Conservation (phyloP, 2,113 vertebrate genomes). For the Anoplopoma fimbria region DNA sequence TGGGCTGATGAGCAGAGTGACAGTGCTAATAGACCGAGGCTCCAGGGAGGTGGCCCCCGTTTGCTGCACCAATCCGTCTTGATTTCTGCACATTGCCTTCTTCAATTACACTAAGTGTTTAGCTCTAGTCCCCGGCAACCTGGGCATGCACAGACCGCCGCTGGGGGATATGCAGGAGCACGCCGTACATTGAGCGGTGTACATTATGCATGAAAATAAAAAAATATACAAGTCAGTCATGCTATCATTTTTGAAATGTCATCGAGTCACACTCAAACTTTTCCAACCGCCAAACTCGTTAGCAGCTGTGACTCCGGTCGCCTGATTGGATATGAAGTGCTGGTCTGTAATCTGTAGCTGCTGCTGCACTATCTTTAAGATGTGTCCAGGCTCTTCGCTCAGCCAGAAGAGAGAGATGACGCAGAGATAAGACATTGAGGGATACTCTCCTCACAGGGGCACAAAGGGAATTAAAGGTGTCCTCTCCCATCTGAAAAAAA, state of each 20-base stretch:
- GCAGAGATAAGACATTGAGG: conserved; percentile 78
- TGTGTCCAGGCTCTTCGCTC: conserved; percentile 69
- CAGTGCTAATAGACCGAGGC: conserved; percentile 83
- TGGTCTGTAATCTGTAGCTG: conserved; percentile 57
- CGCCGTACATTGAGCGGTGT: conserved; percentile 25
- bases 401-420: conserved; percentile 71
- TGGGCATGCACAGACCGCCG: conserved; percentile 37
- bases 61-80: conserved; percentile 81
- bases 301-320: conserved; percentile 27
- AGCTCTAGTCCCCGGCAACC: conserved; percentile 67
- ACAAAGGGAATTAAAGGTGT: conserved; percentile 79
- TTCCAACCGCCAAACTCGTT: conserved; percentile 25
- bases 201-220: conserved; percentile 53
- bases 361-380: conserved; percentile 69
- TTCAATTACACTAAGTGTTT: conserved; percentile 82
- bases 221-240: conserved; percentile 37
- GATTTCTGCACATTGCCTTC: conserved; percentile 83
- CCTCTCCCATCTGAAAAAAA: conserved; percentile 68
- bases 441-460: conserved; percentile 73
- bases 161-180: conserved; percentile 32
- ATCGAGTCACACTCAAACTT: conserved; percentile 22
- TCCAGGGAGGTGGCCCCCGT: conserved; percentile 80
- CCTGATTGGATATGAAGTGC: conserved; percentile 59
- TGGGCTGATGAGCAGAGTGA: conserved; percentile 84
- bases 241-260: conserved; percentile 36